Evolutionary conservation across 2,888 invertebrate species (phyloP).

Genomic region (Yponomeuta evonymella): DNA sequence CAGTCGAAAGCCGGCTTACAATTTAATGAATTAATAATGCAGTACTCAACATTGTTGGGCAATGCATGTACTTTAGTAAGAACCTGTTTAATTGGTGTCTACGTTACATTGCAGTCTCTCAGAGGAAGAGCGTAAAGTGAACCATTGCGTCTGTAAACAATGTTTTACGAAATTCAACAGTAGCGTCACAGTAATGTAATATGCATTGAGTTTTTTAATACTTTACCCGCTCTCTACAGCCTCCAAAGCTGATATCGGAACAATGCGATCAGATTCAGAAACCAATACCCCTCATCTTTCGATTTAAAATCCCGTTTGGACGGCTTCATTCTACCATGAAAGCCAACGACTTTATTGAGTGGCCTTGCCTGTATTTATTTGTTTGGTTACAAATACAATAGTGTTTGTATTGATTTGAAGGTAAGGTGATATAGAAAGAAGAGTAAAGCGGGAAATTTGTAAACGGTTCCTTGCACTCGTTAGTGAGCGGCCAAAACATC

Average conservation of each 20-base stretch:
- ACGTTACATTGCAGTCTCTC: too few species aligned
- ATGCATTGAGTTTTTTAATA: not conserved
- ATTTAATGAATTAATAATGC: not conserved
- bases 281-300: conserved; percentile 1
- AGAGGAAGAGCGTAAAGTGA: too few species aligned
- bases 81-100: too few species aligned
- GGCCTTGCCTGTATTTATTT: not conserved
- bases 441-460: too few species aligned
- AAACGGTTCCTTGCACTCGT: too few species aligned
- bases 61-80: too few species aligned
- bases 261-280: conserved; percentile 1
- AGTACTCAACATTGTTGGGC: not conserved
- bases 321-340: not conserved
- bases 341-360: not conserved
- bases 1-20: not conserved
- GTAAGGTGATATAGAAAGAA: too few species aligned
- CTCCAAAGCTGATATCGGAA: not conserved
- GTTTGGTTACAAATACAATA: not conserved
- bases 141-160: too few species aligned
- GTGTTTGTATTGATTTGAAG: not conserved
- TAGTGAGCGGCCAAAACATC: too few species aligned
- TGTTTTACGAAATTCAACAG: too few species aligned
- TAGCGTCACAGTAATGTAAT: too few species aligned
- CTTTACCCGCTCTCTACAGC: not conserved
- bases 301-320: not conserved